These are phyloP conservation scores for Anticlea derivata DNA, from an alignment of 2,888 invertebrate genomes.

Conservation along the genomic window DNA sequence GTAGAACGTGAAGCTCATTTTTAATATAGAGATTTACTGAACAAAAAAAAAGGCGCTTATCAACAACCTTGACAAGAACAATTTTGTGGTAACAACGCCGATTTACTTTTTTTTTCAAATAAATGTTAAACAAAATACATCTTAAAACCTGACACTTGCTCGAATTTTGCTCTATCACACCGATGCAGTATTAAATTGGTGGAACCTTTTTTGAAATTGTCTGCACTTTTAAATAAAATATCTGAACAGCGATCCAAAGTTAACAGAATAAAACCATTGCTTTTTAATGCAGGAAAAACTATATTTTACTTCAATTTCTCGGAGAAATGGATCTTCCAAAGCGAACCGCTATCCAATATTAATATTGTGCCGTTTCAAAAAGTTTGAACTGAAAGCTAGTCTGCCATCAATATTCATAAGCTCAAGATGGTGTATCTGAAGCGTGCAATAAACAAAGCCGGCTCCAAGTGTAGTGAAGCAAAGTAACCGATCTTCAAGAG, in stretches of 20 bases:
- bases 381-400: conserved; percentile 65
- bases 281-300: conserved; percentile 27
- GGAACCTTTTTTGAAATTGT: not conserved
- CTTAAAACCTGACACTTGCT: no score
- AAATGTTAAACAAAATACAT: no score
- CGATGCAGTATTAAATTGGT: no score
- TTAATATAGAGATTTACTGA: no score
- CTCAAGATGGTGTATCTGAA: conserved; percentile 69
- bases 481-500: conserved; percentile 68
- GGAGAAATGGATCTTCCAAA: conserved; percentile 51
- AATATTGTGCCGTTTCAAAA: conserved; percentile 67
- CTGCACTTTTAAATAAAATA: conserved; percentile 11
- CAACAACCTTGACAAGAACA: not conserved
- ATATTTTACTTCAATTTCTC: conserved; percentile 33
- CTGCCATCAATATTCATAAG: conserved; percentile 81
- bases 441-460: conserved; percentile 76
- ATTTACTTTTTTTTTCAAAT: no score
- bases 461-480: conserved; percentile 59
- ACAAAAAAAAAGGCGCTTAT: no score
- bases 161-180: no score
- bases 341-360: conserved; percentile 56
- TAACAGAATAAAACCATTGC: conserved; percentile 29
- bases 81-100: no score
- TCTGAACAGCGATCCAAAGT: conserved; percentile 16
- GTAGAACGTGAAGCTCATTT: no score